These are phyloP conservation scores for Chromis chromis DNA, from an alignment of 2,797 vertebrate genomes.

Conservation along the genomic window DNA sequence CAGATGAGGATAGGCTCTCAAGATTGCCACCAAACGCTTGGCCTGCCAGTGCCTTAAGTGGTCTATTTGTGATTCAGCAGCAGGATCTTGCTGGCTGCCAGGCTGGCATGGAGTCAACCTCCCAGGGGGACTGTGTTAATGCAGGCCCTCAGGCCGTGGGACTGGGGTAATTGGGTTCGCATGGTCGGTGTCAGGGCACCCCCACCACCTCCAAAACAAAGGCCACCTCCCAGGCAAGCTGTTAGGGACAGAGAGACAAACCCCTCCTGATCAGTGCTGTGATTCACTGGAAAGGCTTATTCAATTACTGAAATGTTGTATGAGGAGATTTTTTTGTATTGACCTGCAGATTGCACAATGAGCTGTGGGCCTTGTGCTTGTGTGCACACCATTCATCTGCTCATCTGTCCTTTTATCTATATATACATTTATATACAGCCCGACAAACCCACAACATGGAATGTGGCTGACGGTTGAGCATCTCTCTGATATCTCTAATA, in stretches of 20 bases:
- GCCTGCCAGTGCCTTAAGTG: constrained; percentile 80
- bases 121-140: constrained; percentile 80
- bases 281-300: constrained; percentile 79
- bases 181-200: constrained; percentile 84
- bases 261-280: constrained; percentile 74
- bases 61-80: constrained; percentile 85
- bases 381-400: constrained; percentile 52
- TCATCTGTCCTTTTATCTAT: constrained; percentile 20
- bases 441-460: constrained; percentile 37
- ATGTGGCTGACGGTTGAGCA: constrained; percentile 61
- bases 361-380: constrained; percentile 61
- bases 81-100: constrained; percentile 77
- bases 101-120: constrained; percentile 81
- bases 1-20: constrained; percentile 71
- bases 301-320: constrained; percentile 75
- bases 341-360: constrained; percentile 71
- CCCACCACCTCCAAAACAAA: constrained; percentile 79
- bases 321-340: constrained; percentile 52
- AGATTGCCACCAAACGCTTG: constrained; percentile 75
- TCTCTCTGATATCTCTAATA: constrained; percentile 62
- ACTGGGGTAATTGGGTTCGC: constrained; percentile 85
- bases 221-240: constrained; percentile 82
- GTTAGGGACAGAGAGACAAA: constrained; percentile 74
- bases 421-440: constrained; percentile 13
- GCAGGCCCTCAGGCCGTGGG: constrained; percentile 76